A percentile compares a stretch with the other conserved stretches of the same genome.
phyloP scores from a whole-genome alignment of 2,888 invertebrate species.

The Mechanitis mazaeus region DNA sequence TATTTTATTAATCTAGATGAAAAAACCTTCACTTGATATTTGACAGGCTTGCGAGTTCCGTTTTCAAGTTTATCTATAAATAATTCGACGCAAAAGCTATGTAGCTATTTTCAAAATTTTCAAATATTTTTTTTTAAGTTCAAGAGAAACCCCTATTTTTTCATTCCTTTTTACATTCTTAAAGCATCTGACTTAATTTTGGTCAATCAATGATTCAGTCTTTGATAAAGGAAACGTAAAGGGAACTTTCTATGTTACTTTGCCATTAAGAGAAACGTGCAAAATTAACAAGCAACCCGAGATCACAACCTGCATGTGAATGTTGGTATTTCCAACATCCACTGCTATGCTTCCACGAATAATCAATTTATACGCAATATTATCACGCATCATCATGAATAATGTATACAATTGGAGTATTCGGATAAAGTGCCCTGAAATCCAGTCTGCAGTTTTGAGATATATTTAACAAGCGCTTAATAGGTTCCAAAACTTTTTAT shows the following conservation, averaged over 20 bases:
- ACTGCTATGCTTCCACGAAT: constrained; percentile 39
- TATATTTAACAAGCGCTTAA: constrained; percentile 28
- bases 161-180: constrained; percentile 36
- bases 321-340: constrained; percentile 43
- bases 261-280: constrained; percentile 61
- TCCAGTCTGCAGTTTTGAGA: neutral
- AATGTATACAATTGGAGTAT: constrained; percentile 15
- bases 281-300: constrained; percentile 61
- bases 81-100: too few relatives aligned
- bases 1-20: too few relatives aligned
- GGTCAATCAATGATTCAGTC: constrained; percentile 51
- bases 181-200: constrained; percentile 38
- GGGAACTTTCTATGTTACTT: constrained; percentile 65
- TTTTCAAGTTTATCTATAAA: too few relatives aligned
- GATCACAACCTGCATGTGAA: constrained; percentile 62
- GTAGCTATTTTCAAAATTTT: too few relatives aligned
- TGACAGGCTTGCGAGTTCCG: too few relatives aligned
- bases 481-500: constrained; percentile 45
- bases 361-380: constrained; percentile 45
- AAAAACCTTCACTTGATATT: too few relatives aligned
- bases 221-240: constrained; percentile 42
- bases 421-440: neutral
- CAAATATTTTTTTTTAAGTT: neutral
- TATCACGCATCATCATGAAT: constrained; percentile 47
- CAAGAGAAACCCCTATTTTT: neutral